Evolutionary conservation across 1,140 invertebrate species (phyloP).

Genomic region (Lethocerus indicus): DNA sequence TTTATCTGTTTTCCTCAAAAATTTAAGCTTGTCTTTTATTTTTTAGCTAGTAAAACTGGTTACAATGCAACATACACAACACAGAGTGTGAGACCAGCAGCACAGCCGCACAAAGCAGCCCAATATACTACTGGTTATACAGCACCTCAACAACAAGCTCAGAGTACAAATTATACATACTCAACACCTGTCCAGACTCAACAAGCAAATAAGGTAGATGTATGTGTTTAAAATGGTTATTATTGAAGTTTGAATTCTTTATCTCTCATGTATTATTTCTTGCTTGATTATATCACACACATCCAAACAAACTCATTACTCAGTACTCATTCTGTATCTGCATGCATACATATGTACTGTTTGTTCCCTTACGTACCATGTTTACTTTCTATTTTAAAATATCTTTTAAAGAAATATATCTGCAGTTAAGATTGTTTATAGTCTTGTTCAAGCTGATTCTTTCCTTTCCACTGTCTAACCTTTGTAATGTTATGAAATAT

Average conservation of each 20-base stretch:
- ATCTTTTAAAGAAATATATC: no score
- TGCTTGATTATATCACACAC: no score
- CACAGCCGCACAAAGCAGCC: conserved; percentile 12
- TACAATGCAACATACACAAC: conserved; percentile 43
- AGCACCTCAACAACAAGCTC: conserved; percentile 12
- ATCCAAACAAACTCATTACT: no score
- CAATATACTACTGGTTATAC: conserved; percentile 10
- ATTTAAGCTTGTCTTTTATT: conserved; percentile 8
- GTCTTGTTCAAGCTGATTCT: no score
- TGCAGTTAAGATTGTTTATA: no score
- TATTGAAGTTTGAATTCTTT: neutral
- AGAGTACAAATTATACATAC: conserved; percentile 14
- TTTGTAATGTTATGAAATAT: no score
- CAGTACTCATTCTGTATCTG: no score
- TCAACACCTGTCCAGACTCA: conserved; percentile 11
- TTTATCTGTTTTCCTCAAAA: conserved; percentile 1
- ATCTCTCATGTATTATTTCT: no score
- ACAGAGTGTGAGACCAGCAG: conserved; percentile 35
- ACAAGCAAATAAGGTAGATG: conserved; percentile 2
- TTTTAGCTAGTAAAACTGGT: conserved; percentile 31
- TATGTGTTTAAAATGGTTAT: neutral
- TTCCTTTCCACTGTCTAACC: no score
- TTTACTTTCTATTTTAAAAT: no score
- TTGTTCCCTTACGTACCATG: no score
- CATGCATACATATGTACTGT: no score